Evolutionary conservation across 1,140 invertebrate species (phyloP).

Genomic region (Leucophenga varia): DNA sequence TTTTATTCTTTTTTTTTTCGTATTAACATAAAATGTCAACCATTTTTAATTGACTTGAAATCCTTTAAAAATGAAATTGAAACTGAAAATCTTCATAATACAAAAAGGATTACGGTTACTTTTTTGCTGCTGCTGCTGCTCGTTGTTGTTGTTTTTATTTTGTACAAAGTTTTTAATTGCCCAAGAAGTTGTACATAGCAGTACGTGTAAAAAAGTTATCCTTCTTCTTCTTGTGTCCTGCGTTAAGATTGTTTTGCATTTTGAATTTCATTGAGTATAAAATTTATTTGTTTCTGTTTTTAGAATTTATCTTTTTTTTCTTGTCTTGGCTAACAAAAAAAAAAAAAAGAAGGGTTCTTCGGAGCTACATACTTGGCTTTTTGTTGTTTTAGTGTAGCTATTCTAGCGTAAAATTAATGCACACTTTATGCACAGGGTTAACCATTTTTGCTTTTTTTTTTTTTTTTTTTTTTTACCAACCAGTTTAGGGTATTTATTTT

Average conservation of each 20-base stretch:
- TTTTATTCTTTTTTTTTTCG: too few species aligned
- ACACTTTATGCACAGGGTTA: not conserved
- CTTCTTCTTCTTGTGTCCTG: constrained; percentile 8
- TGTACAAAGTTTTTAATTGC: too few species aligned
- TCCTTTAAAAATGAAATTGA: too few species aligned
- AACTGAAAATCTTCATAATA: constrained; percentile 35
- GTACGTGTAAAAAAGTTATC: too few species aligned
- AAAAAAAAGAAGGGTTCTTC: not conserved
- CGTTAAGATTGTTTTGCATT: too few species aligned
- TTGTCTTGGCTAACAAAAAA: too few species aligned
- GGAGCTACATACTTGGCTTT: not conserved
- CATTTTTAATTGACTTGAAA: constrained; percentile 47
- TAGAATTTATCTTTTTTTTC: too few species aligned
- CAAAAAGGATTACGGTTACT: constrained; percentile 6
- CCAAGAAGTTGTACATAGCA: too few species aligned
- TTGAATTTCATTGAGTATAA: too few species aligned
- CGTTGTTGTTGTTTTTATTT: constrained; percentile 12
- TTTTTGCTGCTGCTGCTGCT: constrained; percentile 17
- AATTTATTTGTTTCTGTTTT: not conserved
- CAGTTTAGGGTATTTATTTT: too few species aligned
- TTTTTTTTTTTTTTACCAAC: constrained; percentile 6
- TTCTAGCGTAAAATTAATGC: constrained; percentile 40
- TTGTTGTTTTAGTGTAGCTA: constrained; percentile 11
- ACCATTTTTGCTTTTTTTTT: constrained; percentile 11
- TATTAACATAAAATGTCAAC: constrained; percentile 30